Evolutionary conservation across 2,888 invertebrate species (phyloP).

Genomic region (Scaptomyza parva): DNA sequence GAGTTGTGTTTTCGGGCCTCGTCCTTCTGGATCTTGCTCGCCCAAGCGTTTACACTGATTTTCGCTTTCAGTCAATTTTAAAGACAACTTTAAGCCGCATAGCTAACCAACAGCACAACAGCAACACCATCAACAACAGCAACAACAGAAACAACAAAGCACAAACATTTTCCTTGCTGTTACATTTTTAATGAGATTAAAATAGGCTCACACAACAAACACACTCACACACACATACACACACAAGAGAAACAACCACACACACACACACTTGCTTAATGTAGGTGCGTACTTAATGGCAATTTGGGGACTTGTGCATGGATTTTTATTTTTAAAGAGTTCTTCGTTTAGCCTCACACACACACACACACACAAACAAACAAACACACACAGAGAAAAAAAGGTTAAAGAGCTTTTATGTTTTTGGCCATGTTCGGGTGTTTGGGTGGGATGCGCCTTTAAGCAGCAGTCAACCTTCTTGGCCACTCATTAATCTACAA

Average conservation of each 20-base stretch:
- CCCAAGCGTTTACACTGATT: slow-evolving; percentile 81
- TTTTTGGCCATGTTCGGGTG: slow-evolving; percentile 47
- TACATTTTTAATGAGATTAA: slow-evolving; percentile 81
- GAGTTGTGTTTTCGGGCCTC: slow-evolving; percentile 20
- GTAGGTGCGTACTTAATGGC: slow-evolving; percentile 80
- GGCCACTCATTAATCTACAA: slow-evolving; percentile 77
- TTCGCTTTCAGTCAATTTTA: slow-evolving; percentile 81
- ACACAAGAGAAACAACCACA: slow-evolving; percentile 55
- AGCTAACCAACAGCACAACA: slow-evolving; percentile 59
- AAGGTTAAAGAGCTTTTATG: slow-evolving; percentile 70
- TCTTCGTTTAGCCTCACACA: slow-evolving; percentile 16
- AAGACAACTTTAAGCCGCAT: slow-evolving; percentile 81
- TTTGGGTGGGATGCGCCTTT: neutral
- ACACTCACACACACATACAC: slow-evolving; percentile 52
- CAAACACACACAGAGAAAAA: slow-evolving; percentile 41
- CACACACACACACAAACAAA: slow-evolving; percentile 8
- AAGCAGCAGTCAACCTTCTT: slow-evolving; percentile 44
- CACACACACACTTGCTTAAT: slow-evolving; percentile 30
- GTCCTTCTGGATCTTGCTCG: slow-evolving; percentile 42
- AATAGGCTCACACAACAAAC: slow-evolving; percentile 78
- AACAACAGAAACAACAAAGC: slow-evolving; percentile 13
- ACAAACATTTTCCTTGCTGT: slow-evolving; percentile 71
- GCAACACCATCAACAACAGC: slow-evolving; percentile 32
- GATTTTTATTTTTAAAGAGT: slow-evolving; percentile 59
- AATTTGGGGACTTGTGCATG: slow-evolving; percentile 75